phyloP scores from a whole-genome alignment of 2,888 invertebrate species.

The Neocrepidodera transversa region DNA sequence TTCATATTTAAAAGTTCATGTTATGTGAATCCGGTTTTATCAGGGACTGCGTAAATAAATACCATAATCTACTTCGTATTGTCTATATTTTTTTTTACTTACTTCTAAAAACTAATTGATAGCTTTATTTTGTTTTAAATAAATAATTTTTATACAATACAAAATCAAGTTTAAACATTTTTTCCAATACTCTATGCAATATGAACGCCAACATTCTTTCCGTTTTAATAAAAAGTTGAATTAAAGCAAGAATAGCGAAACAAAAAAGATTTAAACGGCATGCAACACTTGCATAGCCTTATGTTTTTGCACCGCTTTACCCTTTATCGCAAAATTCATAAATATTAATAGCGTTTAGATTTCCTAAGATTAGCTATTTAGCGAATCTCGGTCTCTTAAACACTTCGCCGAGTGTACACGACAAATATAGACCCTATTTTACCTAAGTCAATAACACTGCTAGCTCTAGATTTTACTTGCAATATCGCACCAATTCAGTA shows the following conservation, averaged over 20 bases:
- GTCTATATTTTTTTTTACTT: too few species aligned
- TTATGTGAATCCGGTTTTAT: too few species aligned
- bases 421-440: slow-evolving; percentile 3
- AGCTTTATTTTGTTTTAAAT: too few species aligned
- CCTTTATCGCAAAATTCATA: slow-evolving; percentile 36
- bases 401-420: slow-evolving; percentile 15
- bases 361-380: slow-evolving; percentile 19
- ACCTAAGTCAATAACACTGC: too few species aligned
- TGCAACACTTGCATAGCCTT: slow-evolving; percentile 34
- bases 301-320: slow-evolving; percentile 30
- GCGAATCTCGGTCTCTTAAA: slow-evolving; percentile 19
- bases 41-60: too few species aligned
- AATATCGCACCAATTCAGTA: too few species aligned
- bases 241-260: slow-evolving; percentile 14
- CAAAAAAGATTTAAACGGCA: slow-evolving; percentile 30
- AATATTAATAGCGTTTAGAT: slow-evolving; percentile 31
- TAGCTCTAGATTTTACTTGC: too few species aligned
- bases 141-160: too few species aligned
- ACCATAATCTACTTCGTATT: too few species aligned
- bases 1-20: too few species aligned
- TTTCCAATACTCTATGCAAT: not conserved
- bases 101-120: too few species aligned
- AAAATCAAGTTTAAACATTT: not conserved
- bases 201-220: slow-evolving; percentile 13
- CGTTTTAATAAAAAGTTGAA: slow-evolving; percentile 20